Conservation (phyloP, 1,140 invertebrate genomes). For the Nautilus pompilius region DNA sequence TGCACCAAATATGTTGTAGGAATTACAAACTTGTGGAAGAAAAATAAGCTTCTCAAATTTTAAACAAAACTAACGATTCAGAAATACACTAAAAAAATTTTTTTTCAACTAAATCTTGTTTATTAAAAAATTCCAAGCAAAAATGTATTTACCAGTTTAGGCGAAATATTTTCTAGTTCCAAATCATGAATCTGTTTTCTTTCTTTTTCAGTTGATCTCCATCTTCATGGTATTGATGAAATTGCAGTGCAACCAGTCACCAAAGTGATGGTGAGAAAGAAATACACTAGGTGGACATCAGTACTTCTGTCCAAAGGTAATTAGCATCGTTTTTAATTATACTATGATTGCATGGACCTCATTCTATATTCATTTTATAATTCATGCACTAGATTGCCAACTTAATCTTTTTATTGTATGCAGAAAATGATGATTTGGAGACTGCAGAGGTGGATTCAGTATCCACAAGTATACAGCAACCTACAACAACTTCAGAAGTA, state of each 20-base stretch:
- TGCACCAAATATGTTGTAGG: too few species aligned
- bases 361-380: neutral
- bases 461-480: too few species aligned
- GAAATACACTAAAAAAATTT: too few species aligned
- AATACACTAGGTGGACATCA: conserved; percentile 28
- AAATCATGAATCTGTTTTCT: neutral
- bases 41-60: too few species aligned
- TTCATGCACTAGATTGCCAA: neutral
- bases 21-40: too few species aligned
- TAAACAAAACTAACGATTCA: too few species aligned
- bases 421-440: neutral
- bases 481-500: too few species aligned
- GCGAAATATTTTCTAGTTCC: neutral
- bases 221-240: conserved; percentile 31
- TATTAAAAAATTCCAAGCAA: neutral
- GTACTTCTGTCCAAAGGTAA: conserved; percentile 16
- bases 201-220: conserved; percentile 25
- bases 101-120: neutral
- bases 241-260: conserved; percentile 24
- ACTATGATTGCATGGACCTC: too few species aligned
- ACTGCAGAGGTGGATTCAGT: neutral
- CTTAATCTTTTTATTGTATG: neutral
- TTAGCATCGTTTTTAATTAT: too few species aligned
- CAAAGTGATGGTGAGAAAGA: conserved; percentile 15
- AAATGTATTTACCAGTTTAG: neutral